These are phyloP conservation scores for Diaprepes abbreviatus DNA, from an alignment of 2,888 invertebrate genomes.

Conservation along the genomic window DNA sequence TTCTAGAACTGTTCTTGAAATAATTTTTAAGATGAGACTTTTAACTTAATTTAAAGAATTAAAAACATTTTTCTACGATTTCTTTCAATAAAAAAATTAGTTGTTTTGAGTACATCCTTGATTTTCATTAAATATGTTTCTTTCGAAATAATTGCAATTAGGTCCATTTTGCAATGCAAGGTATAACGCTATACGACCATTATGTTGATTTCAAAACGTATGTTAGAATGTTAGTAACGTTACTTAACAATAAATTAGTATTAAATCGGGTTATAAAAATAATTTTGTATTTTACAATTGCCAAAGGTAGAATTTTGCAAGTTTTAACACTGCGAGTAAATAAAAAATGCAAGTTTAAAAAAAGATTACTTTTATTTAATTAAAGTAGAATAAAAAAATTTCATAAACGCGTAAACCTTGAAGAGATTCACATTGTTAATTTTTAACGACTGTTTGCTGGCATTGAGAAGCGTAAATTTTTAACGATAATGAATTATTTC, in stretches of 20 bases:
- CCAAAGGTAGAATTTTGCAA: neutral
- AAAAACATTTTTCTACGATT: too few relatives aligned
- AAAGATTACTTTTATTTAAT: neutral
- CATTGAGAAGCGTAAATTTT: too few relatives aligned
- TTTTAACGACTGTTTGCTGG: too few relatives aligned
- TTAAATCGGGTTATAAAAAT: neutral
- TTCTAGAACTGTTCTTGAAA: too few relatives aligned
- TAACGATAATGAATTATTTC: too few relatives aligned
- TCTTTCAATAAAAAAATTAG: too few relatives aligned
- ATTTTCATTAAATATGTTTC: neutral
- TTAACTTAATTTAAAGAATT: too few relatives aligned
- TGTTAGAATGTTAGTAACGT: too few relatives aligned
- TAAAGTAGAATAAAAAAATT: neutral
- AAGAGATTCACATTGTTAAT: too few relatives aligned
- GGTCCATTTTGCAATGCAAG: neutral
- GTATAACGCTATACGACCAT: too few relatives aligned
- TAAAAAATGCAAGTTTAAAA: neutral
- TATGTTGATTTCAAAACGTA: neutral
- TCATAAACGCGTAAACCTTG: slow-evolving; percentile 1
- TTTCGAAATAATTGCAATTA: neutral
- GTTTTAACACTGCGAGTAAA: neutral
- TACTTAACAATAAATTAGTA: neutral
- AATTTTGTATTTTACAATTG: neutral
- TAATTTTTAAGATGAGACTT: too few relatives aligned
- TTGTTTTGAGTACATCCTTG: too few relatives aligned